Base-by-base conservation (phyloP, 2,888 invertebrate species). In the Dorcus hopei region DNA sequence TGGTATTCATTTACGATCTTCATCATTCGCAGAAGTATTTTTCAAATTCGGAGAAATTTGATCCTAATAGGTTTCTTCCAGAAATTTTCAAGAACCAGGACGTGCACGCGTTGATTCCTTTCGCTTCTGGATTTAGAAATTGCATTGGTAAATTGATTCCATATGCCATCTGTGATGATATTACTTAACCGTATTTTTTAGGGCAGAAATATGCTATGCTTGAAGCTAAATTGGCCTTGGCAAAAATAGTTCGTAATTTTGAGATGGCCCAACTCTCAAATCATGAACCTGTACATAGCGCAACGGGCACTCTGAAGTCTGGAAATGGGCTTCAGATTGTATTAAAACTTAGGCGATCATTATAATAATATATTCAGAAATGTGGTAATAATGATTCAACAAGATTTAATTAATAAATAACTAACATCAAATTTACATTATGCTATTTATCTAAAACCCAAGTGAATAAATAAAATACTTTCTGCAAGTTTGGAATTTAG, bases 1-100 rank as follows among this genome's bases (percentile, higher is more conserved):
- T 16, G 7, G 42, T 64, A 11, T 58, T 52, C 39, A 42, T 60
- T 41, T 60, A 58, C 33, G 55, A 49, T 2, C 49, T 62, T 38
- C 62, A 65, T 49, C 45, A 50, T 23, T 19, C 40, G 3, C 56
- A 56, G 19, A 49, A 57, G 9, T 52, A 41, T 40, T 65, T 49
- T 47, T 53, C 61, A 2, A 41, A 65, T n/a, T 58, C 65, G 9
- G 54, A 60, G 38, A 50, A 57, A 47, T 65, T 65, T 41, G 58
- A 61, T 52, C 65, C 65, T 16, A 55, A 61, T 14, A 39, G 64
- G 43, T 64, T 62, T 57, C 38, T 54, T 41, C 55, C 49, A 1
- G 61, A 58, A 48, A 62, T 59, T 49, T 14, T 14, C 5, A 6
- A 26, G 9, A 51, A 42, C 7, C 19, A 5, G n/a, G 9, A 45